phyloP scores from a whole-genome alignment of 2,888 invertebrate genomes.

The Cephus pygmeus region DNA sequence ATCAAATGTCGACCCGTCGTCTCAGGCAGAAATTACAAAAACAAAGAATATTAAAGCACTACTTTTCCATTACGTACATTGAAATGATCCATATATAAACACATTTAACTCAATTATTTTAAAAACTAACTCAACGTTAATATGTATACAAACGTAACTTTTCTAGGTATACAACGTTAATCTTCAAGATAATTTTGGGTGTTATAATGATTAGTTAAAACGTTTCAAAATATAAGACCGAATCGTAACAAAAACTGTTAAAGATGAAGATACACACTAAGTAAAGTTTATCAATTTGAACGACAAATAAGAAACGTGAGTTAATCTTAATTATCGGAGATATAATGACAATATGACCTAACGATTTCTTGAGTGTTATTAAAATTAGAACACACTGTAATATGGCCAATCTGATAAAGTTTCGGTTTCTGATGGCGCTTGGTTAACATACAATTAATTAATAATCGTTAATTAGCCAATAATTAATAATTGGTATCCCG shows the following conservation, averaged over 20 bases:
- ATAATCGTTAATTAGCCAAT: background rate
- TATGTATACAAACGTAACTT: background rate
- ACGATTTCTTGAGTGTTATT: background rate
- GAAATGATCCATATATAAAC: background rate
- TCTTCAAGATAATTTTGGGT: background rate
- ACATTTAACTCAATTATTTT: background rate
- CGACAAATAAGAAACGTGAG: background rate
- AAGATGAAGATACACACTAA: background rate
- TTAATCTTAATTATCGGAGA: too few relatives aligned
- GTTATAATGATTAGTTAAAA: background rate
- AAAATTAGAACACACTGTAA: background rate
- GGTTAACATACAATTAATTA: background rate
- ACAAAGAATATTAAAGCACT: background rate
- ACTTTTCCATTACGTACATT: background rate
- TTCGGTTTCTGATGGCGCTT: background rate
- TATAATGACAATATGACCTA: too few relatives aligned
- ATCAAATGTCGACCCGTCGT: background rate
- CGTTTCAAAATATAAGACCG: background rate
- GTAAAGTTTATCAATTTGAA: background rate
- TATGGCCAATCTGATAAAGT: background rate
- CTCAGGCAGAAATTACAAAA: background rate
- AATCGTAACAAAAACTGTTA: background rate
- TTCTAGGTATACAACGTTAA: background rate
- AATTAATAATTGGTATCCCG: slow-evolving; percentile 33
- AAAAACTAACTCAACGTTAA: background rate